These are phyloP conservation scores for Polydrusus pterygomalis DNA, from an alignment of 2,888 invertebrate species.

Conservation along the genomic window DNA sequence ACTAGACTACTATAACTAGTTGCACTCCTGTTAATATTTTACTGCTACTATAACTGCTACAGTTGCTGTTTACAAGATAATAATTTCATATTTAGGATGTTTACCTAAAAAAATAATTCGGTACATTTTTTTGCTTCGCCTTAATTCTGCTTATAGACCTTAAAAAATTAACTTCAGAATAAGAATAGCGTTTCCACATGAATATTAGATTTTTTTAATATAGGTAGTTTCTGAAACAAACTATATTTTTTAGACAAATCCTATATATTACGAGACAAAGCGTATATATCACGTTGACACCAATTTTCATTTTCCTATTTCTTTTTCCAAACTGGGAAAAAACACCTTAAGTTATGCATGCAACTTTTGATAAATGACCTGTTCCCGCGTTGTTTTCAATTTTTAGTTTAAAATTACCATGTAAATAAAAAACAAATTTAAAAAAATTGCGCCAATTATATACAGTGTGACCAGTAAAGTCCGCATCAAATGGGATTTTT, in stretches of 20 bases:
- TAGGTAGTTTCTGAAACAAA: not conserved
- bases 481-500: no score
- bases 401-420: conserved; percentile 1
- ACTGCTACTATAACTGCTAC: no score
- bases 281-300: conserved; percentile 38
- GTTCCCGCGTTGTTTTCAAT: conserved; percentile 1
- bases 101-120: no score
- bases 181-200: not conserved
- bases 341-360: conserved; percentile 33
- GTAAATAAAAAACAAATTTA: not conserved
- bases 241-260: conserved; percentile 9
- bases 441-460: no score
- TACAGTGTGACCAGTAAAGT: no score
- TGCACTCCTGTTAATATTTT: no score
- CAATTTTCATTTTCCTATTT: conserved; percentile 36
- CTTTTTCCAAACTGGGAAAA: conserved; percentile 23
- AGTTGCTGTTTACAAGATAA: no score
- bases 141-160: not conserved
- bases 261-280: conserved; percentile 20
- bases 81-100: no score
- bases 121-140: no score
- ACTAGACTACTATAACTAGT: no score
- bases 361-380: conserved; percentile 31
- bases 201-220: not conserved
- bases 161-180: not conserved